A percentile compares a stretch with the other conserved stretches of the same genome.
Evolutionary conservation across 2,888 invertebrate species (phyloP).

Genomic region (Oasisia sp.): DNA sequence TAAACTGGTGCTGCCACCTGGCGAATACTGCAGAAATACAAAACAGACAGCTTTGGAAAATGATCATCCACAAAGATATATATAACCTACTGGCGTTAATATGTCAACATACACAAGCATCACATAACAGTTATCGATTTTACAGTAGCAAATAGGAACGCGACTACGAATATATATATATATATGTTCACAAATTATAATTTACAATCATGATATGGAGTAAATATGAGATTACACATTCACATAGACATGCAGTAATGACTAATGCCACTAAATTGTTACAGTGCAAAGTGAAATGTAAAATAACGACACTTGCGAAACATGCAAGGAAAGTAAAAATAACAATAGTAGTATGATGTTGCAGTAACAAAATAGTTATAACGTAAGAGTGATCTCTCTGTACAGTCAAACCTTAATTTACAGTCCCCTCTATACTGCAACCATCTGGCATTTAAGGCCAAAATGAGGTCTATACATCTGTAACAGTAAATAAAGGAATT

Average conservation of each 20-base stretch:
- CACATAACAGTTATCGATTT: neutral
- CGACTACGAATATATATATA: neutral
- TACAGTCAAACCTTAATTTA: too few relatives aligned
- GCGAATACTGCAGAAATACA: neutral
- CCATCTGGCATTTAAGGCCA: too few relatives aligned
- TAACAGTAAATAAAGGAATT: too few relatives aligned
- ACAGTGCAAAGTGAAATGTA: neutral
- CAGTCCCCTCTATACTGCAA: too few relatives aligned
- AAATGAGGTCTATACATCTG: too few relatives aligned
- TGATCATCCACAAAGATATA: neutral
- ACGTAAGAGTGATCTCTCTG: too few relatives aligned
- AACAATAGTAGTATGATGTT: neutral
- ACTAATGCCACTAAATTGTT: neutral
- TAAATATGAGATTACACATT: neutral
- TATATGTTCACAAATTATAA: neutral
- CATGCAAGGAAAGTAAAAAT: neutral
- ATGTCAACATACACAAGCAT: neutral
- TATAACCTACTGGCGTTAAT: neutral
- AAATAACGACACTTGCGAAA: neutral
- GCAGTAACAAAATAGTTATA: too few relatives aligned
- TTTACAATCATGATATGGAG: neutral
- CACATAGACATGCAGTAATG: neutral
- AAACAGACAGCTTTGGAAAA: neutral
- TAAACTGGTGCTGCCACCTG: neutral
- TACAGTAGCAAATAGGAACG: neutral